Percentiles rank a stretch among this genome's conserved stretches.
Evolutionary conservation across 2,888 invertebrate genomes (phyloP).

Genomic region (Euzetes globulus): DNA sequence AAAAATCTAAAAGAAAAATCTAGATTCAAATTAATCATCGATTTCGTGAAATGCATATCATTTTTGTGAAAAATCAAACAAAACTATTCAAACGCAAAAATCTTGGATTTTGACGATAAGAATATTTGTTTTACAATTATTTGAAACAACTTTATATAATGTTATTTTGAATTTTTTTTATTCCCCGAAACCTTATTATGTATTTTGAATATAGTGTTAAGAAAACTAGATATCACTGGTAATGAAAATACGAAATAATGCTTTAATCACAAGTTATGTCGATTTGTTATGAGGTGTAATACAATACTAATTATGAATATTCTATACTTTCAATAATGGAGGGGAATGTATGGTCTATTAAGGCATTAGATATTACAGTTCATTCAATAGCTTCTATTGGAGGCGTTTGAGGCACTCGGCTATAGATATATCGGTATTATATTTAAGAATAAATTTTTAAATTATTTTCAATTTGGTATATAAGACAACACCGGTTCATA

Average conservation of each 20-base stretch:
- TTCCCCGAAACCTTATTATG: conserved; percentile 11
- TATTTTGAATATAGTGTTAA: background rate
- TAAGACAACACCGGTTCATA: conserved; percentile 13
- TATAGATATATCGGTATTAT: background rate
- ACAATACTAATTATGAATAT: conserved; percentile 17
- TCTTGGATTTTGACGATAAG: background rate
- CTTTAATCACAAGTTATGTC: conserved; percentile 10
- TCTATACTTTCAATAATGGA: background rate
- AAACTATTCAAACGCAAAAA: background rate
- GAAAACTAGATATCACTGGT: conserved; percentile 29
- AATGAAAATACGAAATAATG: background rate
- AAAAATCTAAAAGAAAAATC: too few species aligned
- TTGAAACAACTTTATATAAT: background rate
- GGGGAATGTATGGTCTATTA: conserved; percentile 10
- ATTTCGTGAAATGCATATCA: too few species aligned
- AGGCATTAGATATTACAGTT: conserved; percentile 20
- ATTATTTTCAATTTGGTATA: background rate
- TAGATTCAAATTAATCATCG: too few species aligned
- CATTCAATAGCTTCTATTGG: background rate
- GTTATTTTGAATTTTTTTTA: conserved; percentile 7
- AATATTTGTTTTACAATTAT: background rate
- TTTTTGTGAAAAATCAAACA: too few species aligned
- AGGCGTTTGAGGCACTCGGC: background rate
- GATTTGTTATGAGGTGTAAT: background rate
- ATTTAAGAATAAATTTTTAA: background rate